Conservation (phyloP, 2,797 vertebrate species). For the Acanthurus leucopareius region DNA sequence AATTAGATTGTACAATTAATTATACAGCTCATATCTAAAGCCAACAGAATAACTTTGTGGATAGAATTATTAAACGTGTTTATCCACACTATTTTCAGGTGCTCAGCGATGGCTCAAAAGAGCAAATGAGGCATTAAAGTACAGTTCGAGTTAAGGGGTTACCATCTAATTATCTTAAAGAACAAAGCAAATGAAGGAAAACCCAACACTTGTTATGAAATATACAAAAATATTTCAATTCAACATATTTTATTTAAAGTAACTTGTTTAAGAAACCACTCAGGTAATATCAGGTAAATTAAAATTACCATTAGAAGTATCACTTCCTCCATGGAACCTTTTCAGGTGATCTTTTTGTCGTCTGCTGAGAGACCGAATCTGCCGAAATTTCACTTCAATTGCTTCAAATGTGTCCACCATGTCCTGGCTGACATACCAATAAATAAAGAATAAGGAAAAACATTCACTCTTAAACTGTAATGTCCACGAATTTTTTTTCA, state of each 20-base stretch:
- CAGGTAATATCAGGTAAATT: conserved; percentile 26
- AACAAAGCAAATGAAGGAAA: conserved; percentile 57
- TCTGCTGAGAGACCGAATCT: conserved; percentile 91
- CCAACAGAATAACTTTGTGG: conserved; percentile 41
- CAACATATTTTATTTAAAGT: conserved; percentile 49
- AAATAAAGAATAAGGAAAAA: conserved; percentile 32
- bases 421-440: conserved; percentile 88
- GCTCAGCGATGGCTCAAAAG: conserved; percentile 40
- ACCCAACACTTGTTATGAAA: conserved; percentile 63
- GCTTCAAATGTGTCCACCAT: conserved; percentile 91
- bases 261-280: conserved; percentile 59
- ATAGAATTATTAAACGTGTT: conserved; percentile 68
- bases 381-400: conserved; percentile 94
- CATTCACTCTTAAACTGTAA: conserved; percentile 12
- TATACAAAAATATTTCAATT: conserved; percentile 59
- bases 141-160: conserved; percentile 50
- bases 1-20: conserved; percentile 9
- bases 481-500: background rate
- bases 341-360: conserved; percentile 95
- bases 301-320: conserved; percentile 89
- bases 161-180: conserved; percentile 59
- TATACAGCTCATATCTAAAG: conserved; percentile 1
- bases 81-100: conserved; percentile 63
- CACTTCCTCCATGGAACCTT: conserved; percentile 90
- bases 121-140: conserved; percentile 48